A percentile compares a stretch with the other conserved stretches of the same genome.
Conservation (phyloP, 2,113 vertebrate species). For the Gnathonemus longibarbis region DNA sequence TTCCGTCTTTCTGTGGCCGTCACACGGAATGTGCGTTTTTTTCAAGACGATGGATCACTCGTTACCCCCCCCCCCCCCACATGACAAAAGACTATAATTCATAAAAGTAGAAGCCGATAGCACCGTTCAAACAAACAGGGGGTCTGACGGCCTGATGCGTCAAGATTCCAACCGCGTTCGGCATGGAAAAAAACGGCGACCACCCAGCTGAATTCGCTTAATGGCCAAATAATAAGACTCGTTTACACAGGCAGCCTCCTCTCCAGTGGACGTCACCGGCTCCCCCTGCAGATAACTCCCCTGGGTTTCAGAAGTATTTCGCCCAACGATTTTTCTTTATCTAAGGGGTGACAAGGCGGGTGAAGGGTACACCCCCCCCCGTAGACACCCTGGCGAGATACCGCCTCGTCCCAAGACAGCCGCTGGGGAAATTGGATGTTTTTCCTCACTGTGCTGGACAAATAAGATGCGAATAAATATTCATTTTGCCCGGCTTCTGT, state of each 20-base stretch:
- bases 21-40: conserved; percentile 16
- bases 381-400: conserved; percentile 18
- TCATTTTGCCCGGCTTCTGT: conserved; percentile 13
- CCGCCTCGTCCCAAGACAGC: conserved; percentile 16
- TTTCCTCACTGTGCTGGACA: conserved; percentile 10
- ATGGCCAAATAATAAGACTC: neutral
- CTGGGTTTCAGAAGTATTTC: conserved; percentile 12
- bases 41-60: conserved; percentile 1
- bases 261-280: neutral
- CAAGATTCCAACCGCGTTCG: neutral
- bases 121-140: neutral
- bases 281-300: conserved; percentile 3
- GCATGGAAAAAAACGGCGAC: neutral
- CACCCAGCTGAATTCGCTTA: neutral
- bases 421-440: conserved; percentile 30
- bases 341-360: conserved; percentile 28
- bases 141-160: neutral
- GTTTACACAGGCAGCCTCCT: neutral
- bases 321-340: conserved; percentile 25
- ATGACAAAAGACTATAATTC: conserved; percentile 19
- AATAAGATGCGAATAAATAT: conserved; percentile 36
- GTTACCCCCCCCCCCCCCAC: neutral
- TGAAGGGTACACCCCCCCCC: conserved; percentile 21
- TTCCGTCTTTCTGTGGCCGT: conserved; percentile 33
- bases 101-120: conserved; percentile 11